Base-by-base conservation (phyloP, 2,888 invertebrate genomes). In the Byasa hedistus region DNA sequence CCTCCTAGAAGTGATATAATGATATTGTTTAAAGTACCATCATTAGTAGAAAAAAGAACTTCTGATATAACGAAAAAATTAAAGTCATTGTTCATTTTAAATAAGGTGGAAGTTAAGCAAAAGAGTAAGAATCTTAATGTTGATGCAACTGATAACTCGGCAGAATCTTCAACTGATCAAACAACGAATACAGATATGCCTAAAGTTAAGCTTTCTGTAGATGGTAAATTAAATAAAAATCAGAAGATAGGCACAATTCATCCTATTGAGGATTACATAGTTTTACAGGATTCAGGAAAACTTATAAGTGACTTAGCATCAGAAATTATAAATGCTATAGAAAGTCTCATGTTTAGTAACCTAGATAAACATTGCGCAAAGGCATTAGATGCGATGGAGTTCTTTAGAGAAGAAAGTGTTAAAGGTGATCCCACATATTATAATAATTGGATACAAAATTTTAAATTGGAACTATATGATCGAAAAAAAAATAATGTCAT, bases 201-300 rank as follows among this genome's bases (percentile, higher is more conserved):
- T 19, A 84, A 82, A 74, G 75, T 89, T 57, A 71, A 82, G 48
- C 22, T 66, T 17, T 48, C 36, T 24, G 69, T 88, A 52, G 80
- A 83, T 59, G 64, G 68, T 61, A 75, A 76, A 71, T 56, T 68
- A 60, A 71, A 72, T 64, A 72, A 76, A 63, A 73, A 81, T n/a
- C 79, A 72, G 39, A 81, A 75, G 63, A 93, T 95, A 63, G 93
- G 95, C 0, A 93, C 94, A 10, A 78, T 93, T 2, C 92, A 92
- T 39, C 95, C 95, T 0, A 87, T 93, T 5, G 89, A 90, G 64
- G 95, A 95, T 78, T 95, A 93, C 72, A 81, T 81, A 69, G 75
- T 77, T 23, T 85, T 95, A 64, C 79, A 86, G 60, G 76, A 78
- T 19, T 77, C 82, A 72, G 92, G 88, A 17, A 87, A 85, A 69